These are phyloP conservation scores for Hypselothyrea guttata DNA, from an alignment of 2,888 invertebrate species.

Conservation along the genomic window DNA sequence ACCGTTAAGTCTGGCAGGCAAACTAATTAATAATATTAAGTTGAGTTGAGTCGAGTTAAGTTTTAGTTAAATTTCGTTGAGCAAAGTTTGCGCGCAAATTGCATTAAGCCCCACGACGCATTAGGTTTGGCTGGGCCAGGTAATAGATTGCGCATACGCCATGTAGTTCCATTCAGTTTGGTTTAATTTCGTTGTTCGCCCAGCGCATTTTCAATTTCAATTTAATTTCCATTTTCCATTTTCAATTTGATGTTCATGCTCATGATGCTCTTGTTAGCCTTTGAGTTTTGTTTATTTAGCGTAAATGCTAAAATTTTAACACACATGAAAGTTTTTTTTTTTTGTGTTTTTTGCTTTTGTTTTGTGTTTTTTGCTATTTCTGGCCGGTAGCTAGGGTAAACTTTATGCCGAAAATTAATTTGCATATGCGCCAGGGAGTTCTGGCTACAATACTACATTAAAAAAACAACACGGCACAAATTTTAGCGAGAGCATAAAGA, in stretches of 20 bases:
- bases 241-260: too few species aligned
- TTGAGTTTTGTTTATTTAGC: conserved; percentile 46
- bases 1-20: conserved; percentile 14
- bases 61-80: conserved; percentile 33
- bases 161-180: conserved; percentile 30
- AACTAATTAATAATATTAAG: conserved; percentile 65
- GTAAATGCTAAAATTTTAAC: conserved; percentile 30
- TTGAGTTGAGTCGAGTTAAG: conserved; percentile 35
- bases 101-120: conserved; percentile 41
- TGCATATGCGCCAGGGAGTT: conserved; percentile 31
- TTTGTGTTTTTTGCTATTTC: conserved; percentile 32
- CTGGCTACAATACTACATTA: conserved; percentile 6
- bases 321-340: not conserved
- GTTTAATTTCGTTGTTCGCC: too few species aligned
- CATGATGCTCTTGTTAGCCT: conserved; percentile 27
- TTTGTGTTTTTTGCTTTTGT: not conserved
- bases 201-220: conserved; percentile 7
- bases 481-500: too few species aligned
- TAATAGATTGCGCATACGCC: conserved; percentile 56
- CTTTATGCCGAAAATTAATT: conserved; percentile 43
- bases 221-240: too few species aligned
- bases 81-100: conserved; percentile 36
- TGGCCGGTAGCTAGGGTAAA: conserved; percentile 31
- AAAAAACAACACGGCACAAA: not conserved
- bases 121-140: conserved; percentile 34